Percentiles rank a stretch among this genome's conserved stretches.
Conservation (phyloP, 2,888 invertebrate genomes). For the Apodemia zela region DNA sequence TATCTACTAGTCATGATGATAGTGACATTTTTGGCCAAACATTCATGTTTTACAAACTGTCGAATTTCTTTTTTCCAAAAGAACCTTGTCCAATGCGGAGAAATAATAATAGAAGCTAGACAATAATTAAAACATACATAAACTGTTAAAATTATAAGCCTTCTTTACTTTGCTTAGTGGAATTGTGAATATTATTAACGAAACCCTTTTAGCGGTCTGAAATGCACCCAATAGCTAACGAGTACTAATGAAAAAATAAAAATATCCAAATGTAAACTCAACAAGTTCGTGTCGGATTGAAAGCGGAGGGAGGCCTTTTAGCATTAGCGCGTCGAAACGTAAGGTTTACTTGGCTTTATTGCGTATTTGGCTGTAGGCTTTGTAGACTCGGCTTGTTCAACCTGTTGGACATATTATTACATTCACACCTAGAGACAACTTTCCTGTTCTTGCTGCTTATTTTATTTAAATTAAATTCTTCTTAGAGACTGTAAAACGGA, state of each 20-base stretch:
- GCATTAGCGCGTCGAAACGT: slow-evolving; percentile 60
- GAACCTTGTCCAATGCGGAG: too few species aligned
- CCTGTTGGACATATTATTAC: slow-evolving; percentile 43
- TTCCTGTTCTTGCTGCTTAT: not conserved
- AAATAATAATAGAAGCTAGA: too few species aligned
- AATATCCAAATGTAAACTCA: slow-evolving; percentile 34
- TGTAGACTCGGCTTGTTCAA: slow-evolving; percentile 48
- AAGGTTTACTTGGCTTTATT: slow-evolving; percentile 59
- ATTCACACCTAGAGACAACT: slow-evolving; percentile 2
- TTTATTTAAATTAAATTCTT: not conserved
- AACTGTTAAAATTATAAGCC: too few species aligned
- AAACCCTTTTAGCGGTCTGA: slow-evolving; percentile 15
- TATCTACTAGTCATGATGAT: too few species aligned
- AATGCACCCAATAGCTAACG: slow-evolving; percentile 6
- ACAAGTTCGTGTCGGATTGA: slow-evolving; percentile 35
- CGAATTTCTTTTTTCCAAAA: too few species aligned
- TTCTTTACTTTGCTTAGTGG: too few species aligned
- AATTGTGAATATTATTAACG: not conserved
- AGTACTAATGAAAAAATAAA: slow-evolving; percentile 24
- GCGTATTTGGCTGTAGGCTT: slow-evolving; percentile 58
- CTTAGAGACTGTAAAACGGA: not conserved
- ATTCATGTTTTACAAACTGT: too few species aligned
- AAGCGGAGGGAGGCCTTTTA: slow-evolving; percentile 44
- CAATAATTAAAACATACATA: too few species aligned
- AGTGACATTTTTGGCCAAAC: too few species aligned